Conservation (phyloP, 2,888 invertebrate species). For the Diloba caeruleocephala region DNA sequence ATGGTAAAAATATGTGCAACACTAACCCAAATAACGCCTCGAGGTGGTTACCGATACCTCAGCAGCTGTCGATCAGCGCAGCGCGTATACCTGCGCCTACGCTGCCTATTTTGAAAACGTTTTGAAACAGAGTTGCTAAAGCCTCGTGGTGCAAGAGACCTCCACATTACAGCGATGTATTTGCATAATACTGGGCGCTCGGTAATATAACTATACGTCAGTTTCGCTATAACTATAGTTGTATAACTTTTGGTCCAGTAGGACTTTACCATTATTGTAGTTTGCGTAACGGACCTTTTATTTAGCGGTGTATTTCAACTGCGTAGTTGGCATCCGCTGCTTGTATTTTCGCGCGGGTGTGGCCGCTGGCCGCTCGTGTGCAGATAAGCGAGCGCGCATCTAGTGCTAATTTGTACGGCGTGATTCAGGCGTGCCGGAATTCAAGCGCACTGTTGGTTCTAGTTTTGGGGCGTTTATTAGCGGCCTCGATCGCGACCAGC, state of each 20-base stretch:
- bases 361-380: slow-evolving; percentile 55
- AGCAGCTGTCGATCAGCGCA: slow-evolving; percentile 63
- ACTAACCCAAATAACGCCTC: slow-evolving; percentile 61
- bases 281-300: slow-evolving; percentile 60
- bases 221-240: slow-evolving; percentile 77
- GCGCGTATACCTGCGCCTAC: slow-evolving; percentile 72
- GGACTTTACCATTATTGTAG: slow-evolving; percentile 62
- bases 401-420: slow-evolving; percentile 72
- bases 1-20: slow-evolving; percentile 61
- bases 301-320: slow-evolving; percentile 46
- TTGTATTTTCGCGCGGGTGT: slow-evolving; percentile 71
- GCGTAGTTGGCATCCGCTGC: slow-evolving; percentile 75
- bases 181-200: slow-evolving; percentile 85
- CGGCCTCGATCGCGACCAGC: slow-evolving; percentile 82
- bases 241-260: slow-evolving; percentile 71
- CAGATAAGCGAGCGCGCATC: slow-evolving; percentile 69
- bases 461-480: slow-evolving; percentile 83
- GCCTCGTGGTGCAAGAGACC: slow-evolving; percentile 83
- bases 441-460: slow-evolving; percentile 73
- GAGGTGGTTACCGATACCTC: slow-evolving; percentile 63
- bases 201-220: slow-evolving; percentile 73
- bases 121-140: slow-evolving; percentile 86
- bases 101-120: slow-evolving; percentile 82
- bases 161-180: slow-evolving; percentile 82
- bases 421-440: slow-evolving; percentile 86